These are phyloP conservation scores for Omphaloscelis lunosa DNA, from an alignment of 2,888 invertebrate genomes.

Conservation along the genomic window DNA sequence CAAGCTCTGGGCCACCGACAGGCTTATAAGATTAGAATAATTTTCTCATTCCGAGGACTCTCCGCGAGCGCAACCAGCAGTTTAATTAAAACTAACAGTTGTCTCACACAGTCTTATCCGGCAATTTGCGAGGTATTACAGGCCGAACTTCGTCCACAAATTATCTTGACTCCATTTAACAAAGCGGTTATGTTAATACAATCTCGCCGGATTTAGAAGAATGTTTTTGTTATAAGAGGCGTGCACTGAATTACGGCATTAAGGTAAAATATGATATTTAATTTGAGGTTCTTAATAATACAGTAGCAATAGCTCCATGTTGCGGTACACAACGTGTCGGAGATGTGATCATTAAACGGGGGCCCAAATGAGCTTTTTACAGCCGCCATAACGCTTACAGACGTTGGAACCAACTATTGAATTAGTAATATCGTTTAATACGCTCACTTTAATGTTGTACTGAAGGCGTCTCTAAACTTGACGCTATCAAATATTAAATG, in stretches of 20 bases:
- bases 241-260: constrained; percentile 83
- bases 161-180: constrained; percentile 90
- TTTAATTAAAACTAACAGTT: constrained; percentile 91
- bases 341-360: constrained; percentile 81
- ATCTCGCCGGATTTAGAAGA: constrained; percentile 86
- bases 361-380: constrained; percentile 85
- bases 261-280: constrained; percentile 85
- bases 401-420: constrained; percentile 84
- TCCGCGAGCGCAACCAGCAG: constrained; percentile 88
- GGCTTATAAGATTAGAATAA: constrained; percentile 90
- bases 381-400: constrained; percentile 83
- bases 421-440: constrained; percentile 85
- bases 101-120: constrained; percentile 90
- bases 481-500: constrained; percentile 81
- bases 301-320: constrained; percentile 71
- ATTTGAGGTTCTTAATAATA: constrained; percentile 78
- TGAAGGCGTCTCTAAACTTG: constrained; percentile 76
- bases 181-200: constrained; percentile 90
- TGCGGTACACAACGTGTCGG: constrained; percentile 73
- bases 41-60: constrained; percentile 88
- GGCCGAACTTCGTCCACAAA: constrained; percentile 90
- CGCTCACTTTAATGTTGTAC: constrained; percentile 79
- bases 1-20: constrained; percentile 85
- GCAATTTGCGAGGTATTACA: constrained; percentile 91
- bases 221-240: constrained; percentile 85